Percentiles rank a stretch among this genome's conserved stretches.
Evolutionary conservation across 2,113 vertebrate species (phyloP).

Genomic region (Grus americana): DNA sequence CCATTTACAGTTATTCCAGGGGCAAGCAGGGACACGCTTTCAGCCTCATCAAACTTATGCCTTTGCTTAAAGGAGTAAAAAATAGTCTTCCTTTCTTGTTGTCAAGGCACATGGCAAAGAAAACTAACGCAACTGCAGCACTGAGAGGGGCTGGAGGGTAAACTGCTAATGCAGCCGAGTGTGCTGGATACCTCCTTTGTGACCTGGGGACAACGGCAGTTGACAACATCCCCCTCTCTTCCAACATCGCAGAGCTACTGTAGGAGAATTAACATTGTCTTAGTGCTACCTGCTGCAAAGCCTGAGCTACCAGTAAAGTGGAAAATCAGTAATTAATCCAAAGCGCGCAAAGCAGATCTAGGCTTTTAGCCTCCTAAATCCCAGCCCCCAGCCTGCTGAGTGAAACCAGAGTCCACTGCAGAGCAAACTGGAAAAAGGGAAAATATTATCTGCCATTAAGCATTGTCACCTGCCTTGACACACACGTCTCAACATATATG

Average conservation of each 20-base stretch:
- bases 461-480: neutral
- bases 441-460: neutral
- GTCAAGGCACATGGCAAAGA: neutral
- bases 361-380: neutral
- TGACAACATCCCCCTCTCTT: neutral
- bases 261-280: neutral
- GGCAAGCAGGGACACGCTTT: neutral
- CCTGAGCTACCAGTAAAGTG: neutral
- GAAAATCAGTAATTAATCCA: neutral
- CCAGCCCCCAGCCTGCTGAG: neutral
- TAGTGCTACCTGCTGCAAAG: neutral
- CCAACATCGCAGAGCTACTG: rapidly evolving
- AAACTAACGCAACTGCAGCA: neutral
- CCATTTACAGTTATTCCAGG: neutral
- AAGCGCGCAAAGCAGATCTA: neutral
- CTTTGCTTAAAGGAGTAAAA: neutral
- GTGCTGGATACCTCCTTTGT: neutral
- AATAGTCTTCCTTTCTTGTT: neutral
- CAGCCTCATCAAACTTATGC: neutral
- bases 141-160: neutral
- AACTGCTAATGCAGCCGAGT: neutral
- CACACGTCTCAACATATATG: neutral
- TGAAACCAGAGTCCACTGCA: neutral
- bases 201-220: neutral
- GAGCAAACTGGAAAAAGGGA: neutral